Percentiles rank a stretch among this genome's conserved stretches.
These are phyloP conservation scores for Pandemis heparana DNA, from an alignment of 2,888 invertebrate genomes.

Conservation along the genomic window DNA sequence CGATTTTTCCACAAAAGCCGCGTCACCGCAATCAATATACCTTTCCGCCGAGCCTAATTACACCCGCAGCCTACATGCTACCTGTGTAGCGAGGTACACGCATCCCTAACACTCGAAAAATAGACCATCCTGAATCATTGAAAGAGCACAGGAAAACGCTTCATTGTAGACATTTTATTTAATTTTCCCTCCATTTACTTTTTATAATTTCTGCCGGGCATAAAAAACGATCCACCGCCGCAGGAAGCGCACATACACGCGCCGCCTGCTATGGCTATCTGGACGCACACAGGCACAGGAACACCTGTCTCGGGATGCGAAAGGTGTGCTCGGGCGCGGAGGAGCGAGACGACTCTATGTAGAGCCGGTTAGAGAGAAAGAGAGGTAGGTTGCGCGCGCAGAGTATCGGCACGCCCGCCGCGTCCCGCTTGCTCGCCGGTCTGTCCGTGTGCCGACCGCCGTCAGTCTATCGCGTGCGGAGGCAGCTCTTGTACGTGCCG, in stretches of 20 bases:
- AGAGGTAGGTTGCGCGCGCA: constrained; percentile 80
- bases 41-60: constrained; percentile 85
- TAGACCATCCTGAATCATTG: constrained; percentile 82
- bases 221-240: constrained; percentile 85
- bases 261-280: constrained; percentile 58
- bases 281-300: constrained; percentile 79
- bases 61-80: constrained; percentile 80
- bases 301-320: constrained; percentile 84
- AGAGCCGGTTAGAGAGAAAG: constrained; percentile 61
- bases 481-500: constrained; percentile 79
- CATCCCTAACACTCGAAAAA: constrained; percentile 73
- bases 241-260: constrained; percentile 81
- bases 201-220: constrained; percentile 85
- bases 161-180: constrained; percentile 86
- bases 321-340: constrained; percentile 81
- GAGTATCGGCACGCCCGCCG: constrained; percentile 79
- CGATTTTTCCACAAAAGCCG: constrained; percentile 82
- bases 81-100: constrained; percentile 78
- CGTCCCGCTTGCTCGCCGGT: constrained; percentile 78
- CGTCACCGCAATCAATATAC: constrained; percentile 86
- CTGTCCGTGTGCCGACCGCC: constrained; percentile 61
- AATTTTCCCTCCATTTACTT: constrained; percentile 86
- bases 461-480: constrained; percentile 84
- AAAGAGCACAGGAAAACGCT: constrained; percentile 85
- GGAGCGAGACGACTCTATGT: constrained; percentile 66